phyloP scores from a whole-genome alignment of 2,113 vertebrate genomes.

The Actenoides hombroni region DNA sequence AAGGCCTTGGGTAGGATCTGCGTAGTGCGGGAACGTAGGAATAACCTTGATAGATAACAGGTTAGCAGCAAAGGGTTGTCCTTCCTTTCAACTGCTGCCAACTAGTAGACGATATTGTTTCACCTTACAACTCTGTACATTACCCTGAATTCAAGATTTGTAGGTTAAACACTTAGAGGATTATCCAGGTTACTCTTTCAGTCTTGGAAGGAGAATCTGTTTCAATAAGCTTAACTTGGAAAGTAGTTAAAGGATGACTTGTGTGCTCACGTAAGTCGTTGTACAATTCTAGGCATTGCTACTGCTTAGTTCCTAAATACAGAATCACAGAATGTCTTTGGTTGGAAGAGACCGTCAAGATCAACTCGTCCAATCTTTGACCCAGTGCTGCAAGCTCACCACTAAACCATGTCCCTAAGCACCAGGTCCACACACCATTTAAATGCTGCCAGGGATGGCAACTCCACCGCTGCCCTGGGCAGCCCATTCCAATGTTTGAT shows the following conservation, averaged over 20 bases:
- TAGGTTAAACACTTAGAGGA: neutral
- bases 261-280: rapidly evolving
- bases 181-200: neutral
- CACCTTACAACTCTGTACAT: neutral
- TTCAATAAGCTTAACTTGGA: neutral
- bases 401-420: too few relatives aligned
- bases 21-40: neutral
- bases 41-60: neutral
- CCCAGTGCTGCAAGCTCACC: too few relatives aligned
- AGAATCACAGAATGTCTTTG: too few relatives aligned
- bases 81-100: neutral
- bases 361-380: too few relatives aligned
- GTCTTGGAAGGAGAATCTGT: neutral
- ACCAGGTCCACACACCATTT: too few relatives aligned
- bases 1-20: neutral
- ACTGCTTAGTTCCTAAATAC: neutral
- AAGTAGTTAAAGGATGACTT: neutral
- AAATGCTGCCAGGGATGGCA: too few relatives aligned
- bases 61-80: neutral
- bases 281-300: neutral
- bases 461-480: too few relatives aligned
- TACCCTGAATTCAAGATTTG: neutral
- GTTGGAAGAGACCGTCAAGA: too few relatives aligned
- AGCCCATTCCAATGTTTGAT: too few relatives aligned
- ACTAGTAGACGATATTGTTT: neutral